Conservation (phyloP, 2,113 vertebrate genomes). For the Marmota monax region DNA sequence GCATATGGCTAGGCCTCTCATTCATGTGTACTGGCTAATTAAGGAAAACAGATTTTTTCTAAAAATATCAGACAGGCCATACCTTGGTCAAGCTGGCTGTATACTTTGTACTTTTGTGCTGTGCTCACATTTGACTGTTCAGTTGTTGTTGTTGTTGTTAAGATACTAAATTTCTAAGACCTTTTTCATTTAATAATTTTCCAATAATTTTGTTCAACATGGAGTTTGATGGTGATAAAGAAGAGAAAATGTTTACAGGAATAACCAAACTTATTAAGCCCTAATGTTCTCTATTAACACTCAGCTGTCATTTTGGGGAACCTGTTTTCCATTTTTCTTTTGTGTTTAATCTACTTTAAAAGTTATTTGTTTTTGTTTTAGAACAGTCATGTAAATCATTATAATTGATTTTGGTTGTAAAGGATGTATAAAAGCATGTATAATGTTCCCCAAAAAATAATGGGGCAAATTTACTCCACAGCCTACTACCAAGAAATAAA, state of each 20-base stretch:
- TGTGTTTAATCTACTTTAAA: constrained; percentile 53
- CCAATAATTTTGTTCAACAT: background rate
- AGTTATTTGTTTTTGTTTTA: constrained; percentile 38
- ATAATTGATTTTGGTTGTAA: background rate
- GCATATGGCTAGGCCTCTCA: constrained; percentile 14
- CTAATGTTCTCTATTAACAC: constrained; percentile 26
- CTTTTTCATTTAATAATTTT: background rate
- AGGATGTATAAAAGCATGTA: background rate
- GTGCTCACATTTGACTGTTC: background rate
- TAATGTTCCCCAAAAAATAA: constrained; percentile 9
- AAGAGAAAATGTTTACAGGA: background rate
- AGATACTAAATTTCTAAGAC: background rate
- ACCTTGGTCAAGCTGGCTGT: background rate
- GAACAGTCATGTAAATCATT: background rate
- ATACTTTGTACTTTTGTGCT: background rate
- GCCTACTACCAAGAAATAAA: background rate
- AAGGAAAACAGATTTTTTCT: constrained; percentile 54
- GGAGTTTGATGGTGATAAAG: constrained; percentile 10
- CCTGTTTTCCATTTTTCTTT: constrained; percentile 1
- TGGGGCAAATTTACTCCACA: background rate
- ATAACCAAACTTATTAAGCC: constrained; percentile 37
- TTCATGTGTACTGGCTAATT: constrained; percentile 46
- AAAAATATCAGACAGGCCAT: constrained; percentile 61
- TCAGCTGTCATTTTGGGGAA: background rate
- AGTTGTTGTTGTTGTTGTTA: constrained; percentile 17